Percentiles rank a stretch among this genome's conserved stretches.
Conservation (phyloP, 1,140 invertebrate species). For the Conus betulinus region DNA sequence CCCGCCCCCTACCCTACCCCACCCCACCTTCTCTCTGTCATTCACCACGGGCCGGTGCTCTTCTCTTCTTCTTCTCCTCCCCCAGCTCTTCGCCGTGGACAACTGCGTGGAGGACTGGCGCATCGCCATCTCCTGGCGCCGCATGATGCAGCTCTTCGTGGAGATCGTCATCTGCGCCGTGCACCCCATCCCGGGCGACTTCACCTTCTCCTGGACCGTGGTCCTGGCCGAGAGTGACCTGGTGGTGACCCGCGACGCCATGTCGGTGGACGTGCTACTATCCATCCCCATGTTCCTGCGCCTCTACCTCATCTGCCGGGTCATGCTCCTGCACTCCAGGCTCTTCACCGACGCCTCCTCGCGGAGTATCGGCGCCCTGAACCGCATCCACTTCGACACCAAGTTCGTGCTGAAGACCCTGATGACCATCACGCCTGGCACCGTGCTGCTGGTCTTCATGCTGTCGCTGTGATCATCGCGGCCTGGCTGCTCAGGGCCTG, state of each 20-base stretch:
- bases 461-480: slow-evolving; percentile 98
- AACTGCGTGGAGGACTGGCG: slow-evolving; percentile 99
- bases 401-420: slow-evolving; percentile 99
- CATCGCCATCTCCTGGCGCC: slow-evolving; percentile 98
- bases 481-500: slow-evolving; percentile 99
- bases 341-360: slow-evolving; percentile 99
- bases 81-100: slow-evolving; percentile 73
- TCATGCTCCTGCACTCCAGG: slow-evolving; percentile 99
- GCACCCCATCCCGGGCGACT: slow-evolving; percentile 97
- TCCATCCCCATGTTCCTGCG: slow-evolving; percentile 99
- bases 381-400: slow-evolving; percentile 99
- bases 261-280: slow-evolving; percentile 88
- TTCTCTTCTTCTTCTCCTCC: slow-evolving; percentile 12
- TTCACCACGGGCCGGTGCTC: neutral
- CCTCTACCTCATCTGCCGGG: slow-evolving; percentile 98
- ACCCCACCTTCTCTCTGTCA: neutral
- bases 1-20: neutral
- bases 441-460: slow-evolving; percentile 98
- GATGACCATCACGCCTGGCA: slow-evolving; percentile 99
- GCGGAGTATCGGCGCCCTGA: slow-evolving; percentile 91
- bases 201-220: slow-evolving; percentile 91
- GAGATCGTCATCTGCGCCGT: slow-evolving; percentile 97
- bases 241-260: slow-evolving; percentile 41
- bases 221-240: slow-evolving; percentile 86
- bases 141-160: slow-evolving; percentile 93